Evolutionary conservation across 2,113 vertebrate species (phyloP).

Genomic region (Casuarius casuarius): DNA sequence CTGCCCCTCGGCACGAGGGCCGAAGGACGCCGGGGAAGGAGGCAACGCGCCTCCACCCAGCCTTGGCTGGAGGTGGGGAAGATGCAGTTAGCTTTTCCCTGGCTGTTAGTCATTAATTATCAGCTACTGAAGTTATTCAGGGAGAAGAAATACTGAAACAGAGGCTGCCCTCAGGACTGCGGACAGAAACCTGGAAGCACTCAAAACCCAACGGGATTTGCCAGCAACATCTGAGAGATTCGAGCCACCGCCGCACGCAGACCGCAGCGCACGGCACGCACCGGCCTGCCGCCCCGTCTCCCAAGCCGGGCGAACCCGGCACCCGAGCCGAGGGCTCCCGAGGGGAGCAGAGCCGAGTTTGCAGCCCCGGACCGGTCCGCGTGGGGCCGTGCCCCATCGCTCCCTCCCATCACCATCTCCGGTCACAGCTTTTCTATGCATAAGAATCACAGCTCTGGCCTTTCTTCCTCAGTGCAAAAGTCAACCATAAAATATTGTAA

Average conservation of each 20-base stretch:
- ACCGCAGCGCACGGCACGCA: fast-evolving
- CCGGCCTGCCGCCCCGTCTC: neutral
- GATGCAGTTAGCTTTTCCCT: fast-evolving
- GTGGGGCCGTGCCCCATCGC: no score
- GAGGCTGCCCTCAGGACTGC: neutral
- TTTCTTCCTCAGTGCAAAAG: neutral
- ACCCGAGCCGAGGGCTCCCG: neutral
- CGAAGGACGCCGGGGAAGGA: neutral
- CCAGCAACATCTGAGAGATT: fast-evolving
- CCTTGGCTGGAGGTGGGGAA: neutral
- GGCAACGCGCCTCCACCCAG: neutral
- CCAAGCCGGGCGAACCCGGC: neutral
- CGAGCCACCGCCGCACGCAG: fast-evolving
- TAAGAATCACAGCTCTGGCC: fast-evolving
- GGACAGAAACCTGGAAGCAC: neutral
- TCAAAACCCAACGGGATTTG: fast-evolving
- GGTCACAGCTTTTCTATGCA: fast-evolving
- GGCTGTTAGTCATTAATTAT: neutral
- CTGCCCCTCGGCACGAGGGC: neutral
- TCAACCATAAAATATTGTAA: neutral
- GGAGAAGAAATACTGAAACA: neutral
- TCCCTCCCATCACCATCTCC: fast-evolving
- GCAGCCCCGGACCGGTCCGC: neutral
- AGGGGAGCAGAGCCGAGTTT: neutral
- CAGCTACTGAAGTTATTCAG: neutral